These are phyloP conservation scores for Ciconia nigra DNA, from an alignment of 2,797 vertebrate species.

Conservation along the genomic window DNA sequence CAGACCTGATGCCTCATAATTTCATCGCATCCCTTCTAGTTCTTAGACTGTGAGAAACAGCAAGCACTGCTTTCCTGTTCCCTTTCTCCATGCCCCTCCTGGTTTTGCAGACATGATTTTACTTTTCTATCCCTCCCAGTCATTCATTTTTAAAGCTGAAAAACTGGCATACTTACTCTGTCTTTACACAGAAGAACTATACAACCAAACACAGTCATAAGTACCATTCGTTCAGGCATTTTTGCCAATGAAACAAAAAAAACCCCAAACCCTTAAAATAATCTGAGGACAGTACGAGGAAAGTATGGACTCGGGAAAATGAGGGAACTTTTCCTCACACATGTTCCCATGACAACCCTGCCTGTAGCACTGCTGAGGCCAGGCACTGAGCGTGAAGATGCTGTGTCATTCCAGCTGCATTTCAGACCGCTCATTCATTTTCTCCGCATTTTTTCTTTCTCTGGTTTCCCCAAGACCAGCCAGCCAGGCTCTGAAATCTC, in stretches of 20 bases:
- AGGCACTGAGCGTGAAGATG: not conserved
- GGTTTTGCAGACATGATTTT: not conserved
- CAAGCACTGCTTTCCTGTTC: not conserved
- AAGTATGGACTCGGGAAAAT: not conserved
- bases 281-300: not conserved
- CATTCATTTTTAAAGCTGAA: not conserved
- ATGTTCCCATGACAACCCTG: constrained; percentile 59
- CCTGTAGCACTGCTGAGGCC: not conserved
- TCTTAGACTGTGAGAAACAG: not conserved
- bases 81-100: not conserved
- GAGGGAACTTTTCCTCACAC: not conserved
- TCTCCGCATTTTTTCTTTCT: not conserved
- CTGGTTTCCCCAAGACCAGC: not conserved
- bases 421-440: not conserved
- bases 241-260: not conserved
- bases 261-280: not conserved
- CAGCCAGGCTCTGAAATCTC: not conserved
- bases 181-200: not conserved
- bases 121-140: not conserved
- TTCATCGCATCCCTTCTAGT: not conserved
- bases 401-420: constrained; percentile 47
- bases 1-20: not conserved
- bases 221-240: not conserved
- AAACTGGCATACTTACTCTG: not conserved
- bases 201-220: not conserved